Percentiles rank a stretch among this genome's conserved stretches.
Evolutionary conservation across 1,140 invertebrate species (phyloP).

Genomic region (Lasaia peninsularis): DNA sequence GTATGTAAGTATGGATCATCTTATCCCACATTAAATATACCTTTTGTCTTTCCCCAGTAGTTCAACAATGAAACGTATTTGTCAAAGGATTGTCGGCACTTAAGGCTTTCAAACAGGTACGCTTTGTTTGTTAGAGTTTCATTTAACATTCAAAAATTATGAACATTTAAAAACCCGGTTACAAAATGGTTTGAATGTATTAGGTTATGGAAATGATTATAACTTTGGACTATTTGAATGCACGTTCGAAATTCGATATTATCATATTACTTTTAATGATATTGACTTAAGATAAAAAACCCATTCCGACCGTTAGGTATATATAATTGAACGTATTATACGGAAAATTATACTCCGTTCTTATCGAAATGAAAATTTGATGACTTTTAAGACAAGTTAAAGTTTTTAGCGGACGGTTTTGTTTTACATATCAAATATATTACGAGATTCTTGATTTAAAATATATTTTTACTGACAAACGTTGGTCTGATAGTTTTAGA

Average conservation of each 20-base stretch:
- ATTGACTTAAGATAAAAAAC: neutral
- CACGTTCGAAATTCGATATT: conserved; percentile 24
- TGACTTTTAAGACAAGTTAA: too few species aligned
- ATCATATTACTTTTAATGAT: conserved; percentile 2
- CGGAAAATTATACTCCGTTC: too few species aligned
- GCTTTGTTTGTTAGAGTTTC: conserved; percentile 38
- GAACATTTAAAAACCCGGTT: conserved; percentile 45
- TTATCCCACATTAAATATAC: conserved; percentile 22
- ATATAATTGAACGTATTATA: too few species aligned
- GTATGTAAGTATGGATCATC: conserved; percentile 16
- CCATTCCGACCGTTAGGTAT: too few species aligned
- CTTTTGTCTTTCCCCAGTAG: conserved; percentile 45
- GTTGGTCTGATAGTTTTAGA: too few species aligned
- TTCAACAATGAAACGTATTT: conserved; percentile 55
- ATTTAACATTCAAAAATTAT: conserved; percentile 63
- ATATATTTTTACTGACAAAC: too few species aligned
- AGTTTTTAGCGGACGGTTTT: too few species aligned
- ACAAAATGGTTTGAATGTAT: conserved; percentile 38
- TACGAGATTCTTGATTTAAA: too few species aligned
- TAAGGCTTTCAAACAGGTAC: conserved; percentile 48
- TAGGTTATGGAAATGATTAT: conserved; percentile 48
- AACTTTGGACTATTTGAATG: conserved; percentile 39
- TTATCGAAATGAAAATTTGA: too few species aligned
- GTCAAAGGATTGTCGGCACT: conserved; percentile 52
- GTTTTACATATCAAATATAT: too few species aligned